Conservation (phyloP, 2,797 vertebrate species). For the Chanos chanos region DNA sequence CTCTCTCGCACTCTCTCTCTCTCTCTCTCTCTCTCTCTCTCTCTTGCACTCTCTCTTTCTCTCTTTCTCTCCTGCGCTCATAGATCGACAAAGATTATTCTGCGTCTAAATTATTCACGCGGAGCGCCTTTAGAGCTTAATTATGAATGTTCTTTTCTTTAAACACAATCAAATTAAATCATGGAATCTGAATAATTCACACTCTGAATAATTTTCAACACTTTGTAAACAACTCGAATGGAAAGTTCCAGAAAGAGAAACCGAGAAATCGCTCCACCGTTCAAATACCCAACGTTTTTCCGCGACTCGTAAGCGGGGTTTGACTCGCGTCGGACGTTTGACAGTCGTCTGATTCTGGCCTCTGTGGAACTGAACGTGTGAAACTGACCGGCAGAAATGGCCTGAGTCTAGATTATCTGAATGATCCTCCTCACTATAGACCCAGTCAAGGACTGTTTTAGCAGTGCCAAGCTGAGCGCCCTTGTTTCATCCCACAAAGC, state of each 20-base stretch:
- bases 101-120: slow-evolving; percentile 45
- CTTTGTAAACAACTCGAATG: too few relatives aligned
- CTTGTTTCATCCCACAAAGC: slow-evolving; percentile 30
- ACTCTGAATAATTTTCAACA: too few relatives aligned
- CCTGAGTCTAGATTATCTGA: too few relatives aligned
- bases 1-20: slow-evolving; percentile 25
- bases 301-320: too few relatives aligned
- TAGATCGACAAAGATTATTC: slow-evolving; percentile 33
- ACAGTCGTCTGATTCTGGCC: too few relatives aligned
- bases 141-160: slow-evolving; percentile 12
- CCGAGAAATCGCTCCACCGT: too few relatives aligned
- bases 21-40: slow-evolving; percentile 22
- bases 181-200: neutral
- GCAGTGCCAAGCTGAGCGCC: slow-evolving; percentile 9
- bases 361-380: too few relatives aligned
- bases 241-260: too few relatives aligned
- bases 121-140: slow-evolving; percentile 16
- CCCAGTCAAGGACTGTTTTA: slow-evolving; percentile 16
- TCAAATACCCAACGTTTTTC: too few relatives aligned
- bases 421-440: too few relatives aligned
- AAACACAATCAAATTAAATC: slow-evolving; percentile 11
- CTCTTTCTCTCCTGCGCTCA: slow-evolving; percentile 1
- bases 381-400: too few relatives aligned
- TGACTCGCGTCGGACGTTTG: too few relatives aligned
- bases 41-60: slow-evolving; percentile 8